phyloP scores from a whole-genome alignment of 92 coral and sea anemone species.

The Parazoanthus darwini region DNA sequence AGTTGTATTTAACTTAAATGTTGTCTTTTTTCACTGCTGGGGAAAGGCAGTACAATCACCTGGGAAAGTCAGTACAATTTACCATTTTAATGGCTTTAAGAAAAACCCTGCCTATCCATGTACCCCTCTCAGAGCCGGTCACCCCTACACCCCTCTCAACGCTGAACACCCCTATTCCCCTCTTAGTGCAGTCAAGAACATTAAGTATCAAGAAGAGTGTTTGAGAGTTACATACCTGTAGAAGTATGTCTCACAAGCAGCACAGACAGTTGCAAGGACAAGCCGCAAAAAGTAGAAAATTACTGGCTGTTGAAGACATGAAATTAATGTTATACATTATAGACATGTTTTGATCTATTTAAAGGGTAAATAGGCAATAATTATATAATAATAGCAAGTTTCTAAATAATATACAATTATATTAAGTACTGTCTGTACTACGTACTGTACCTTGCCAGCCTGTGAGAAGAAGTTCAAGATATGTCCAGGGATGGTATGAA shows the following conservation, averaged over 20 bases:
- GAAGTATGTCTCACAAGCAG: slow-evolving; percentile 80
- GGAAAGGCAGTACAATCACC: too few species aligned
- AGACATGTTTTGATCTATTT: background rate
- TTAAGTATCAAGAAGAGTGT: background rate
- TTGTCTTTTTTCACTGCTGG: too few species aligned
- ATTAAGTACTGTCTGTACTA: background rate
- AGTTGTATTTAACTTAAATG: too few species aligned
- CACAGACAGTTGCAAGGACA: slow-evolving; percentile 77
- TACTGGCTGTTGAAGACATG: slow-evolving; percentile 53
- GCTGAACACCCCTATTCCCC: too few species aligned
- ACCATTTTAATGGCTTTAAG: too few species aligned
- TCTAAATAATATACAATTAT: background rate
- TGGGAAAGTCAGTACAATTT: too few species aligned
- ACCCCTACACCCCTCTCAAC: too few species aligned
- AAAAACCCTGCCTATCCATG: too few species aligned
- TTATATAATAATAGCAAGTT: too few species aligned
- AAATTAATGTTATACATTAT: background rate
- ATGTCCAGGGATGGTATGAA: slow-evolving; percentile 88
- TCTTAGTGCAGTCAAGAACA: background rate
- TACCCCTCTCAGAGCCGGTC: too few species aligned
- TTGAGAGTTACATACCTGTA: slow-evolving; percentile 67
- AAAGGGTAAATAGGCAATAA: background rate
- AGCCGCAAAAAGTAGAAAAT: slow-evolving; percentile 91
- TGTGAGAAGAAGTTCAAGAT: slow-evolving; percentile 72
- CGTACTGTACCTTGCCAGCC: slow-evolving; percentile 73